Conservation (phyloP, 2,797 vertebrate species). For the Alosa sapidissima region DNA sequence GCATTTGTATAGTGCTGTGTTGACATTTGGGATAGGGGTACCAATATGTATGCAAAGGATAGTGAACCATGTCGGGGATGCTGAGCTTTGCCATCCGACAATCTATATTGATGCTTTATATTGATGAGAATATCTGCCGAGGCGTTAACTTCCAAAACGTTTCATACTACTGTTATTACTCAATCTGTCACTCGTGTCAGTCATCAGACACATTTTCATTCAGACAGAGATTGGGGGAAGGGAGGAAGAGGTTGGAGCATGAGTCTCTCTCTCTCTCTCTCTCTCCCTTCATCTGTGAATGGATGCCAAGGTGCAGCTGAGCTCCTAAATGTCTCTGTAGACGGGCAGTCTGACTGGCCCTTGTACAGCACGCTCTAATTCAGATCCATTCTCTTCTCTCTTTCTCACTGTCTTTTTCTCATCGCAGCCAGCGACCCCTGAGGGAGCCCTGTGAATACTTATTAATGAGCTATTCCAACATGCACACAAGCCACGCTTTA, state of each 20-base stretch:
- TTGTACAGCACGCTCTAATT: conserved; percentile 60
- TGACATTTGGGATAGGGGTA: background rate
- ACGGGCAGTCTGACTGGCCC: conserved; percentile 38
- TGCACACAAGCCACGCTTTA: background rate
- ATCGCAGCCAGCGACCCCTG: background rate
- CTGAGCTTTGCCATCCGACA: background rate
- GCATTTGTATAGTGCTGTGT: background rate
- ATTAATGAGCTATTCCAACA: background rate
- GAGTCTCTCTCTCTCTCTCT: background rate
- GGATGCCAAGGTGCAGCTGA: conserved; percentile 64
- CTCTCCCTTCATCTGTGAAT: conserved; percentile 53
- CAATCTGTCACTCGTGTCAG: background rate
- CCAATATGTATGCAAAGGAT: background rate
- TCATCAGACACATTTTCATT: background rate
- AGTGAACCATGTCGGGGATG: background rate
- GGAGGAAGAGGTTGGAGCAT: conserved; percentile 12
- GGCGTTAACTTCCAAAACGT: background rate
- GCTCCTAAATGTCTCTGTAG: conserved; percentile 71
- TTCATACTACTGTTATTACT: background rate
- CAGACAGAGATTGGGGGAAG: conserved; percentile 26
- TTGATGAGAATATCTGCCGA: background rate
- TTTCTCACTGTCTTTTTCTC: conserved; percentile 32
- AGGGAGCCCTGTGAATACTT: background rate
- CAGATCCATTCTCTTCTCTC: conserved; percentile 49
- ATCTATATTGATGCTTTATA: background rate